A percentile compares a stretch with the other conserved stretches of the same genome.
phyloP scores from a whole-genome alignment of 2,797 vertebrate species.

The Cynopterus sphinx region DNA sequence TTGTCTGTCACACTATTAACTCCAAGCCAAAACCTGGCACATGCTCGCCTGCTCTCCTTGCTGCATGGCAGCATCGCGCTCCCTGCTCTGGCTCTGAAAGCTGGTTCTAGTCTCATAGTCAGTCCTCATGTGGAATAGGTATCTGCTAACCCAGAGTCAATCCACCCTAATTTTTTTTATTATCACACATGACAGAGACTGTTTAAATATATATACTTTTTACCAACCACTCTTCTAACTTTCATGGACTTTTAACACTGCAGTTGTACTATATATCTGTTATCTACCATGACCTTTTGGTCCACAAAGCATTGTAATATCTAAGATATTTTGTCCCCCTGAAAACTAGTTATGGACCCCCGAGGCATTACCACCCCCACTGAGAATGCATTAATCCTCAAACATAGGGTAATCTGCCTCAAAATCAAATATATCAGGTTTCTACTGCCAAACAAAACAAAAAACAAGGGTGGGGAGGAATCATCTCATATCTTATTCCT shows the following conservation, averaged over 20 bases:
- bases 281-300: neutral
- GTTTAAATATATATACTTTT: neutral
- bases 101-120: neutral
- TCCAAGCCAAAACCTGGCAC: neutral
- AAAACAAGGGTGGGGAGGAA: neutral
- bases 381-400: neutral
- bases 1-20: neutral
- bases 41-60: rapidly evolving
- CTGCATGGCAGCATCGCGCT: rapidly evolving
- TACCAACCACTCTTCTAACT: neutral
- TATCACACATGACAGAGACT: neutral
- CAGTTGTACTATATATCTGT: rapidly evolving
- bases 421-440: neutral
- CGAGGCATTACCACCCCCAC: neutral
- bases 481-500: neutral
- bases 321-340: neutral
- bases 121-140: neutral
- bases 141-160: neutral
- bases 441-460: neutral
- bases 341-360: neutral
- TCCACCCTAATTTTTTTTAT: neutral
- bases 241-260: neutral
- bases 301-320: neutral
- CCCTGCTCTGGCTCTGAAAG: rapidly evolving
- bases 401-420: neutral